Conservation (phyloP, 2,888 invertebrate genomes). For the Trachelus iudaicus region DNA sequence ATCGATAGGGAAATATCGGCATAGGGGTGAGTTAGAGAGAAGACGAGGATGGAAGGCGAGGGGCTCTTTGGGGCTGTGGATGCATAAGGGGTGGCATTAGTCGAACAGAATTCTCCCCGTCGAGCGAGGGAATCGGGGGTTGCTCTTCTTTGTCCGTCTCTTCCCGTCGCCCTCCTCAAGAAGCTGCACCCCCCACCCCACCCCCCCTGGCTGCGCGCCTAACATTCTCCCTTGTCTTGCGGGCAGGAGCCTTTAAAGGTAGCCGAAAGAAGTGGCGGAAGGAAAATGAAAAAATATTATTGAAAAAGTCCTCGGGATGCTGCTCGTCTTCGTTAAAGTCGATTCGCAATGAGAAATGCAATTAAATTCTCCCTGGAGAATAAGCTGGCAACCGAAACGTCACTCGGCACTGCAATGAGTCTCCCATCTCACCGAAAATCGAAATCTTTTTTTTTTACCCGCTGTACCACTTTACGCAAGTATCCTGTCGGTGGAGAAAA, state of each 20-base stretch:
- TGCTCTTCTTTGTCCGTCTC: slow-evolving; percentile 38
- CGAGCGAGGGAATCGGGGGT: slow-evolving; percentile 23
- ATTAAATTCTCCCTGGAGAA: too few relatives aligned
- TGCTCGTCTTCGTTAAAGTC: too few relatives aligned
- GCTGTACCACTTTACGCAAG: slow-evolving; percentile 14
- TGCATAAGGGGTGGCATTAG: slow-evolving; percentile 60
- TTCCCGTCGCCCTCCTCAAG: slow-evolving; percentile 26
- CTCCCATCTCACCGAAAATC: too few relatives aligned
- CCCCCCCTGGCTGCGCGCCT: slow-evolving; percentile 1
- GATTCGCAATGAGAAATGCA: too few relatives aligned
- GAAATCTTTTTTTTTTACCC: too few relatives aligned
- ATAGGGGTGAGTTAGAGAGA: slow-evolving; percentile 44
- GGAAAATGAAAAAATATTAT: slow-evolving; percentile 7
- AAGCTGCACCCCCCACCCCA: slow-evolving; percentile 19
- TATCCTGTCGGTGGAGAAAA: slow-evolving; percentile 3
- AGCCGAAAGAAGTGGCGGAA: slow-evolving; percentile 22
- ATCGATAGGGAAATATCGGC: slow-evolving; percentile 64
- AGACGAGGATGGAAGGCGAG: slow-evolving; percentile 30
- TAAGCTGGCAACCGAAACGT: too few relatives aligned
- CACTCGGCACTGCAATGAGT: too few relatives aligned
- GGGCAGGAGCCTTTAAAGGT: slow-evolving; percentile 23
- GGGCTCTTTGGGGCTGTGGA: slow-evolving; percentile 36
- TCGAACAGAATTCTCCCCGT: slow-evolving; percentile 37
- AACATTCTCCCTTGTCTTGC: slow-evolving; percentile 18
- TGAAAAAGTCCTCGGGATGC: too few relatives aligned